phyloP scores from a whole-genome alignment of 2,113 vertebrate genomes.

The Gorilla gorilla region DNA sequence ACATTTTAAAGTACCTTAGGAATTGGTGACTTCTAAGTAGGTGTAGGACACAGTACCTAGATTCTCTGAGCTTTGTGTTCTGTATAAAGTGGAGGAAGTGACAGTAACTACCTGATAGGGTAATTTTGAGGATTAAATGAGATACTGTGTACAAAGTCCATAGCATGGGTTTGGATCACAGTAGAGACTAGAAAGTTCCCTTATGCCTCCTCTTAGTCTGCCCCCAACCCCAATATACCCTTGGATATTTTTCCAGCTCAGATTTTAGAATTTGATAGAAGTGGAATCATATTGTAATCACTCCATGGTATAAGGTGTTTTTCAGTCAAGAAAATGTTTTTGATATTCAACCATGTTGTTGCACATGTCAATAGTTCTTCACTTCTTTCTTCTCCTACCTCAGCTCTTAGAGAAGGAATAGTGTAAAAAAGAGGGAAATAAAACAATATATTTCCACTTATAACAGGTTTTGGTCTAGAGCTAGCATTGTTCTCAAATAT shows the following conservation, averaged over 20 bases:
- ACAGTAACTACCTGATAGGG: not conserved
- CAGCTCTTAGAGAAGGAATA: not conserved
- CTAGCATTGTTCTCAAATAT: not conserved
- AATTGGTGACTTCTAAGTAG: not conserved
- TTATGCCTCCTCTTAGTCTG: not conserved
- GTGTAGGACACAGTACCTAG: not conserved
- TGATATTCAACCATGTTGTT: not conserved
- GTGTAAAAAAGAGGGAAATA: not conserved
- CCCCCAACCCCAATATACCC: not conserved
- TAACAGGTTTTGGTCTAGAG: not conserved
- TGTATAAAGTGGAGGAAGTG: not conserved
- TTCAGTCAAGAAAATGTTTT: not conserved
- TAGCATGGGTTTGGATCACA: not conserved
- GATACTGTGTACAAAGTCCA: not conserved
- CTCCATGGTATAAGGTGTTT: not conserved
- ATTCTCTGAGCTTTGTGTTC: not conserved
- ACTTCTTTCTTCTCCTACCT: not conserved
- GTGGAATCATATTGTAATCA: not conserved
- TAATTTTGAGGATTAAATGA: not conserved
- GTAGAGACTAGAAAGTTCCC: not conserved
- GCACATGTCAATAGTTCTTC: not conserved
- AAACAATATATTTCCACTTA: not conserved
- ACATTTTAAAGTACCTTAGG: not conserved
- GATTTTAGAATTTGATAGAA: not conserved
- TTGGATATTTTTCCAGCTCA: not conserved